Conservation (phyloP, 2,888 invertebrate species). For the Bellardia bayeri region DNA sequence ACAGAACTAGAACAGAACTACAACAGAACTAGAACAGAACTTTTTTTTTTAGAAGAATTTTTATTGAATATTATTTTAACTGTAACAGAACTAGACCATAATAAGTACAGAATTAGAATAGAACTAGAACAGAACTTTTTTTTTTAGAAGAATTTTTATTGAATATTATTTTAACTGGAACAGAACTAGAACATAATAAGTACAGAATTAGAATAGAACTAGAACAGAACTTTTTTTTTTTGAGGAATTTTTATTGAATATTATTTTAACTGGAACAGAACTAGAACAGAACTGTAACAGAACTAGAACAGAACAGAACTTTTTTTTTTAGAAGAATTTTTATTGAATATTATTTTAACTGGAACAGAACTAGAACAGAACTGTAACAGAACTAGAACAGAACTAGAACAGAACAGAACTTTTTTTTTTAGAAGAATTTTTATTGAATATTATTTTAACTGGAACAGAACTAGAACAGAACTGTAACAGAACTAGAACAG, state of each 20-base stretch:
- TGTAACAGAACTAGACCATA: not conserved
- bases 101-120: not conserved
- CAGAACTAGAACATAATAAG: not conserved
- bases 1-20: conserved; percentile 2
- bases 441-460: no score
- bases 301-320: not conserved
- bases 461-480: conserved; percentile 5
- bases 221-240: not conserved
- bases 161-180: no score
- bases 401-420: not conserved
- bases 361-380: not conserved
- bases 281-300: not conserved
- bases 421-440: no score
- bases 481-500: not conserved
- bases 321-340: no score
- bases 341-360: no score
- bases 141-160: no score
- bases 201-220: not conserved
- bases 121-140: not conserved
- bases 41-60: no score
- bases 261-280: not conserved
- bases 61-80: no score
- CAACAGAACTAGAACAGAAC: not conserved
- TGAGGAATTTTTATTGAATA: no score
- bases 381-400: not conserved